Evolutionary conservation across 2,113 vertebrate species (phyloP).

Genomic region (Oryctolagus cuniculus): mOryCun1.1 NC_091433.1:13102501-13103000

Average conservation of each 20-base stretch:
- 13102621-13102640: slow-evolving; percentile 49
- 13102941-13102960: not conserved
- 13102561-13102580: not conserved
- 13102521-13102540: slow-evolving; percentile 23
- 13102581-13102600: not conserved
- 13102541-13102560: not conserved
- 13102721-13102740: not conserved
- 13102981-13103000: not conserved
- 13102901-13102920: not conserved
- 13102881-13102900: not conserved
- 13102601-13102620: slow-evolving; percentile 17
- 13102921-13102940: not conserved
- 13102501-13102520: slow-evolving; percentile 1
- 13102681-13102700: not conserved
- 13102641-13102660: not conserved
- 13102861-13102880: not conserved
- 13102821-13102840: not conserved
- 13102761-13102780: not conserved
- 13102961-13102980: slow-evolving; percentile 33
- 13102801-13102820: not conserved
- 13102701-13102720: not conserved
- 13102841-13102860: not conserved
- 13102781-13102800: not conserved
- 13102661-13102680: not conserved
- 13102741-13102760: not conserved